These are phyloP conservation scores for Halcyon badia DNA, from an alignment of 2,797 vertebrate species.

Conservation along the genomic window DNA sequence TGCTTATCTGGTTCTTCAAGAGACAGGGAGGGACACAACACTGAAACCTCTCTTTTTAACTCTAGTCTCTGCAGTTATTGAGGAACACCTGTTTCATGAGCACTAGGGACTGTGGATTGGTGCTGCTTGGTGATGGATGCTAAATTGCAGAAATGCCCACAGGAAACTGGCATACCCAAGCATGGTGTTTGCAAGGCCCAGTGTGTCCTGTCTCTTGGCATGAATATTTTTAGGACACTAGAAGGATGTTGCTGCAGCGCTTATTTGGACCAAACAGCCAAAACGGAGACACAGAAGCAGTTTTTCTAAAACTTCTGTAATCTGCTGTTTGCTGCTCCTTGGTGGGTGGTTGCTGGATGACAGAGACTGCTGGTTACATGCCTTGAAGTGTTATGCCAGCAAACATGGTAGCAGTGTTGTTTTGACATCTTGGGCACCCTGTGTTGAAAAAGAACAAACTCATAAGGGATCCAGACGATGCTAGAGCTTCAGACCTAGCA, in stretches of 20 bases:
- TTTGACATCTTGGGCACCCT: background rate
- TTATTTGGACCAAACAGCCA: background rate
- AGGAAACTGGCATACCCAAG: background rate
- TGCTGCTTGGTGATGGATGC: background rate
- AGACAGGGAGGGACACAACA: background rate
- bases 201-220: background rate
- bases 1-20: background rate
- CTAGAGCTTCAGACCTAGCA: slow-evolving; percentile 43
- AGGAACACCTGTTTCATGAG: background rate
- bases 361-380: background rate
- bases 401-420: background rate
- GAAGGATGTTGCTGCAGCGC: background rate
- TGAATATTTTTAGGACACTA: background rate
- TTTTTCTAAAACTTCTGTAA: background rate
- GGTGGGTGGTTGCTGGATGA: background rate
- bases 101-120: background rate
- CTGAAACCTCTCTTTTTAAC: background rate
- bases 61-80: background rate
- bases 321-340: background rate
- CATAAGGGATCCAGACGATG: slow-evolving; percentile 1
- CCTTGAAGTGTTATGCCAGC: background rate
- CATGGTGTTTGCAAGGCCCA: background rate
- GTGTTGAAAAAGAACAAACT: slow-evolving; percentile 4
- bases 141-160: background rate
- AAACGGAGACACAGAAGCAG: background rate